These are phyloP conservation scores for Scalopus aquaticus DNA, from an alignment of 2,113 vertebrate genomes.

Conservation along the genomic window DNA sequence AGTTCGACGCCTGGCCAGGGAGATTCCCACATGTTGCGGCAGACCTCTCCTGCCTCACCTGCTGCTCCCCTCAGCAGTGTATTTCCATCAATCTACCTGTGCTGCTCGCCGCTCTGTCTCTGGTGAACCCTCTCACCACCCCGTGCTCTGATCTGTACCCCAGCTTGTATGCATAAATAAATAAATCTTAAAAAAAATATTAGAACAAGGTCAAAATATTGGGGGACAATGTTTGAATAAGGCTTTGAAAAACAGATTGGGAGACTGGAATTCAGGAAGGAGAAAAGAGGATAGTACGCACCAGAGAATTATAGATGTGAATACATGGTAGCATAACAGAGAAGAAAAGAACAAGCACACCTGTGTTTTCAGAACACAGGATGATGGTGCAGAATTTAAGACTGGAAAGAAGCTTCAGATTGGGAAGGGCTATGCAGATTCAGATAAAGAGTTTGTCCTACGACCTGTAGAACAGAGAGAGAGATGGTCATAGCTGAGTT, in stretches of 20 bases:
- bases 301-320: background rate
- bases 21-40: too few species aligned
- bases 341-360: slow-evolving; percentile 10
- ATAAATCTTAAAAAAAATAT: too few species aligned
- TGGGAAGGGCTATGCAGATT: background rate
- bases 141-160: too few species aligned
- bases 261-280: slow-evolving; percentile 3
- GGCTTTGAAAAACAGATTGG: slow-evolving; percentile 31
- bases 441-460: background rate
- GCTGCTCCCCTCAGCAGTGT: too few species aligned
- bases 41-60: too few species aligned
- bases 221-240: slow-evolving; percentile 30
- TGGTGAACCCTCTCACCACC: too few species aligned
- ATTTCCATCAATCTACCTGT: too few species aligned
- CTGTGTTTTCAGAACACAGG: background rate
- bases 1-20: too few species aligned
- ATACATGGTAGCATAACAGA: background rate
- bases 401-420: background rate
- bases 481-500: background rate
- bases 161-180: too few species aligned
- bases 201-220: slow-evolving; percentile 5
- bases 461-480: background rate
- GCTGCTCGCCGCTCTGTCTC: too few species aligned
- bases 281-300: background rate
- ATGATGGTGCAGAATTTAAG: background rate